A percentile compares a stretch with the other conserved stretches of the same genome.
phyloP scores from a whole-genome alignment of 1,140 invertebrate species.

The Trichonephila clavipes region DNA sequence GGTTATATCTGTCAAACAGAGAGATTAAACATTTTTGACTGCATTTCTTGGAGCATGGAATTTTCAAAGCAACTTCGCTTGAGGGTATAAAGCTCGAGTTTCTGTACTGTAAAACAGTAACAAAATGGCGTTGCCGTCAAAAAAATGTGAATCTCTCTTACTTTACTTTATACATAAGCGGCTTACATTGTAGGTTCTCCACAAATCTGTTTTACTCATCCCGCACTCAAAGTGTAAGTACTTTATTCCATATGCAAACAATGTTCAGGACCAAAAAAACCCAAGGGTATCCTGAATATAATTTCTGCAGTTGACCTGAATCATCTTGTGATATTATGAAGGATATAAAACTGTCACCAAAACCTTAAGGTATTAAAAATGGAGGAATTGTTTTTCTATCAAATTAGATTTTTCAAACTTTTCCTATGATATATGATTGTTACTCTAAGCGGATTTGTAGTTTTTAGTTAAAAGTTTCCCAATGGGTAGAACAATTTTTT shows the following conservation, averaged over 20 bases:
- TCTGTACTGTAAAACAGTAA: neutral
- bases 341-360: too few species aligned
- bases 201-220: neutral
- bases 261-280: neutral
- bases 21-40: slow-evolving; percentile 50
- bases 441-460: too few species aligned
- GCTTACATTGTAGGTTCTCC: neutral
- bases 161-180: neutral
- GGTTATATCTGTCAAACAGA: slow-evolving; percentile 10
- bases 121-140: neutral
- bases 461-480: too few species aligned
- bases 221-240: neutral
- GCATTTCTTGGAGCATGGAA: neutral
- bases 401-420: too few species aligned
- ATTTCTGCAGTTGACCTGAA: too few species aligned
- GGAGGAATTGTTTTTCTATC: too few species aligned
- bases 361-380: too few species aligned
- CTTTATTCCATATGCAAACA: neutral
- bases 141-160: neutral
- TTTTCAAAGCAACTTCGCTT: neutral
- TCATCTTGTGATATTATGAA: too few species aligned
- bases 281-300: neutral
- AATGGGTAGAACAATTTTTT: too few species aligned
- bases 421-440: too few species aligned
- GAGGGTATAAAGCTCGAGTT: neutral